Evolutionary conservation across 2,113 vertebrate species (phyloP), one percentile per base, ranked within the genome.

Genomic region (Mesoclemmys tuberculata): DNA sequence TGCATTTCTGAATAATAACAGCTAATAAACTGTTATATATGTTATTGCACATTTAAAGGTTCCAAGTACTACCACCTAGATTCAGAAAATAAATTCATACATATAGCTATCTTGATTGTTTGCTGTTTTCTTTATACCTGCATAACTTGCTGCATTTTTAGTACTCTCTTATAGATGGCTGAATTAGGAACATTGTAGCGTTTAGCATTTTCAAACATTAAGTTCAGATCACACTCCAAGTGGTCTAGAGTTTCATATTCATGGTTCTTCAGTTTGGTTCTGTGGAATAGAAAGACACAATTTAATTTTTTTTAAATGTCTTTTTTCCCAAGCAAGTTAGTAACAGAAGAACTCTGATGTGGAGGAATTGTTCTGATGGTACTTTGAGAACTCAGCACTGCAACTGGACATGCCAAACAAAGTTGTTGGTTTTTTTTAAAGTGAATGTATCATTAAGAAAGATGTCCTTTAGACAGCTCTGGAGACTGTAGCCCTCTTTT

Each of bases 201-300:
- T 90, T 99, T 99, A 90, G 99, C 99, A 90, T 99, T 99, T 98
- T 99, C 99, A 97, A 99, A 99, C 99, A 99, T 99, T 97, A 99
- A 94, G 84, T 99, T 99, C 95, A 99, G 97, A 96, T 99, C 99
- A 48, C 98, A 96, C 90, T 99, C 99, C 81, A 99, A 96, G 82
- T 99, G 99, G 98, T 99, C 99, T 85, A 99, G 97, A 46, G 98
- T 99, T 97, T 99, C 99, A 78, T 99, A 99, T 90, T 99, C 99
- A 14, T 99, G 99, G 97, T 98, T 99, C 98, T 99, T 99, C 98
- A 99, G 98, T 94, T 99, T 99, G 93, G 98, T 99, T 98, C 99
- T 99, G 98, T 82, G 93, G 87, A 97, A 94, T 8, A 96, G n/a
- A n/a, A n/a, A n/a, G 8, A 89, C 6, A 97, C 18, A 79, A 71